Evolutionary conservation across 2,797 vertebrate species (phyloP).

Genomic region (Falco naumanni): DNA sequence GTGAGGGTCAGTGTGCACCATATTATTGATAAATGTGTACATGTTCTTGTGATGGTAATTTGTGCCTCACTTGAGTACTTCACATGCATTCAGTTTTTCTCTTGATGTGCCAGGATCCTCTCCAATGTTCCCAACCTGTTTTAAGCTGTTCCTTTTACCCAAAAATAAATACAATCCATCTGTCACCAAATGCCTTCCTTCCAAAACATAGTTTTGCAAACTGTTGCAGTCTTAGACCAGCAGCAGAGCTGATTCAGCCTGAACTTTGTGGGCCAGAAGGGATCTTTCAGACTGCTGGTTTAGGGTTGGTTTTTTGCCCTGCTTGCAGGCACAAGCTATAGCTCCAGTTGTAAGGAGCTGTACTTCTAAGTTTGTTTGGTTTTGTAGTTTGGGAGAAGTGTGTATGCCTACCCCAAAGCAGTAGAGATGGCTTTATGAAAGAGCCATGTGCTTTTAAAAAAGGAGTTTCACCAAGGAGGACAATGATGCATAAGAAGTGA

Average conservation of each 20-base stretch:
- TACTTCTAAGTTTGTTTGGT: not conserved
- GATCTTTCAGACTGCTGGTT: not conserved
- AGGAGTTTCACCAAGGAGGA: not conserved
- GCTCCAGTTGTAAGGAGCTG: not conserved
- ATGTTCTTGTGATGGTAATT: not conserved
- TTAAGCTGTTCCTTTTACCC: constrained; percentile 19
- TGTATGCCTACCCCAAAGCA: not conserved
- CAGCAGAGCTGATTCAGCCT: not conserved
- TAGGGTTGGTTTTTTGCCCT: not conserved
- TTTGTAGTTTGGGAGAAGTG: not conserved
- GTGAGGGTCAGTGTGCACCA: not conserved
- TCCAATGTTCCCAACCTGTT: constrained; percentile 22
- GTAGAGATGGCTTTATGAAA: not conserved
- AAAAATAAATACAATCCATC: constrained; percentile 55
- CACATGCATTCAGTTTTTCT: not conserved
- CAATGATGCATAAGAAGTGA: not conserved
- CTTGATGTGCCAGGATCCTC: constrained; percentile 7
- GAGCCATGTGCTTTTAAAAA: not conserved
- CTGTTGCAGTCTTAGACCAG: not conserved
- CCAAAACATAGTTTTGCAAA: not conserved
- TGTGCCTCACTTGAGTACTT: not conserved
- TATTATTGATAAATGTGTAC: not conserved
- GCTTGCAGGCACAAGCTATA: not conserved
- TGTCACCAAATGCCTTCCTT: constrained; percentile 18
- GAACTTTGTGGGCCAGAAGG: not conserved